Percentiles rank a stretch among this genome's conserved stretches.
Evolutionary conservation across 1,140 invertebrate genomes (phyloP).

Genomic region (Euschistus heros): DNA sequence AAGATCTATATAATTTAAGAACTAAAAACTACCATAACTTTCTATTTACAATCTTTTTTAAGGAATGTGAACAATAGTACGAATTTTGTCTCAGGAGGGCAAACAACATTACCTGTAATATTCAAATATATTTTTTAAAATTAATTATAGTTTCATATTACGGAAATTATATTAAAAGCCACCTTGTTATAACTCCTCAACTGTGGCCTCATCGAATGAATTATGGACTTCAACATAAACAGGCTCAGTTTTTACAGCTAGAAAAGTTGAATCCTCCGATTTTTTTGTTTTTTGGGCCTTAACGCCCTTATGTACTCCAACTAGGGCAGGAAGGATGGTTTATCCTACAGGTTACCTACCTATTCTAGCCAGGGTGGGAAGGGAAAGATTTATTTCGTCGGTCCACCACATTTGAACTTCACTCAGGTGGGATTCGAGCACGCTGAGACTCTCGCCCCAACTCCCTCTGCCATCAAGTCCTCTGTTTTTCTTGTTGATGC

Average conservation of each 20-base stretch:
- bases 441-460: too few relatives aligned
- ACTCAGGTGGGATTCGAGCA: too few relatives aligned
- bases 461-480: too few relatives aligned
- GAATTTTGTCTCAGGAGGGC: conserved; percentile 91
- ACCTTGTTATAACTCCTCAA: conserved; percentile 91
- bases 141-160: too few relatives aligned
- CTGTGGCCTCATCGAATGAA: conserved; percentile 76
- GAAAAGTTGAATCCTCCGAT: too few relatives aligned
- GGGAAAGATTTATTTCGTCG: too few relatives aligned
- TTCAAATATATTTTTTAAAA: conserved; percentile 3
- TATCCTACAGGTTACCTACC: too few relatives aligned
- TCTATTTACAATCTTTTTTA: conserved; percentile 94
- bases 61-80: conserved; percentile 98
- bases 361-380: too few relatives aligned
- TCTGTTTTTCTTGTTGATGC: conserved; percentile 92
- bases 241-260: conserved; percentile 91
- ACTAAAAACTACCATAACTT: conserved; percentile 99
- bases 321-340: too few relatives aligned
- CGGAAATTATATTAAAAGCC: conserved; percentile 8
- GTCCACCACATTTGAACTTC: too few relatives aligned
- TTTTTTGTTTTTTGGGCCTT: too few relatives aligned
- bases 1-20: conserved; percentile 97
- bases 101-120: conserved; percentile 75
- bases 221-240: conserved; percentile 93
- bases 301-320: too few relatives aligned